Conservation (phyloP, 2,888 invertebrate genomes). For the Pheosia gnoma region DNA sequence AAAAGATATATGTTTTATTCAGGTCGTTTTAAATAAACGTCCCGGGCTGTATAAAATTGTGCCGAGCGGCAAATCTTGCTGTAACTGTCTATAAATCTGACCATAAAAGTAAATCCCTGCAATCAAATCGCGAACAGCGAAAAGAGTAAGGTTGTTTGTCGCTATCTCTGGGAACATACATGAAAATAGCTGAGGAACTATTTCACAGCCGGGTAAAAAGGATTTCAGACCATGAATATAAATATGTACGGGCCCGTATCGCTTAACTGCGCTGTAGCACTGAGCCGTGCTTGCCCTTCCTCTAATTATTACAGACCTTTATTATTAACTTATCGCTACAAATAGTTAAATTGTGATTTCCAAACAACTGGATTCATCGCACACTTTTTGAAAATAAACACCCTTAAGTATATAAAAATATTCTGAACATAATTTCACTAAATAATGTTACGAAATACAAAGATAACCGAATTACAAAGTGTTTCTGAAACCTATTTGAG, state of each 20-base stretch:
- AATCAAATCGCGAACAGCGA: conserved; percentile 79
- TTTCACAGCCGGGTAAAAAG: conserved; percentile 69
- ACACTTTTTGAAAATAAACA: too few relatives aligned
- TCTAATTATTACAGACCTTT: conserved; percentile 26
- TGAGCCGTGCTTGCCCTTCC: conserved; percentile 33
- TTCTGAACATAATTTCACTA: too few relatives aligned
- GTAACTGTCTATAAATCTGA: conserved; percentile 79
- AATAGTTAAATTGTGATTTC: not conserved
- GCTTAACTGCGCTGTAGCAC: conserved; percentile 53
- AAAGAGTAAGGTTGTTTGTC: conserved; percentile 80
- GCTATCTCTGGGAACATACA: conserved; percentile 71
- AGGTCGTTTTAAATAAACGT: conserved; percentile 56
- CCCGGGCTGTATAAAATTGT: conserved; percentile 56
- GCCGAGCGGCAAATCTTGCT: conserved; percentile 65
- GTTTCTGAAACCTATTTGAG: conserved; percentile 23
- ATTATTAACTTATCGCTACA: conserved; percentile 24
- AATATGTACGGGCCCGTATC: conserved; percentile 64
- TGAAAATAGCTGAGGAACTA: conserved; percentile 71
- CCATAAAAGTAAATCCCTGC: conserved; percentile 81
- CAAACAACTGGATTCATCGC: too few relatives aligned
- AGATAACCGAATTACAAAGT: conserved; percentile 1
- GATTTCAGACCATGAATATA: conserved; percentile 74
- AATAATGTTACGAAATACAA: too few relatives aligned
- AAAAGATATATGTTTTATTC: conserved; percentile 47
- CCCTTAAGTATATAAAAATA: too few relatives aligned